phyloP scores from a whole-genome alignment of 2,797 vertebrate species.

The Halcyon leucocephala region DNA sequence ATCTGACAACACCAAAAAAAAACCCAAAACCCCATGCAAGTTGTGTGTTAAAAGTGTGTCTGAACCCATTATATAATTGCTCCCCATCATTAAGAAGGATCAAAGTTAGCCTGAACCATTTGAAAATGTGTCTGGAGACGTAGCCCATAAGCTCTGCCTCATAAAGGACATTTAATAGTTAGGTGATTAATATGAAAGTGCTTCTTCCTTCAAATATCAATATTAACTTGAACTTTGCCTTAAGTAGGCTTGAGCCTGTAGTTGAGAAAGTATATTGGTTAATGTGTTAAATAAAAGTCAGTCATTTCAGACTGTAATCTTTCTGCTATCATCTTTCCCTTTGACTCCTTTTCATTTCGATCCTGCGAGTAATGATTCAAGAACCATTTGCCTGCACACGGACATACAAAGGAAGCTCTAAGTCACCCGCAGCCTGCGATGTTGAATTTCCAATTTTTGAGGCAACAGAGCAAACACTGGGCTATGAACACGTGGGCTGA shows the following conservation, averaged over 20 bases:
- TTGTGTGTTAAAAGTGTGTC: background rate
- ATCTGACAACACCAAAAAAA: background rate
- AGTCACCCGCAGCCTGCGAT: background rate
- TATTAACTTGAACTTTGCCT: slow-evolving; percentile 72
- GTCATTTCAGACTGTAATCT: background rate
- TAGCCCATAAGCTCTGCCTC: slow-evolving; percentile 41
- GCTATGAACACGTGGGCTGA: background rate
- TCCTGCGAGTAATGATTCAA: background rate
- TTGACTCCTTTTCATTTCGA: background rate
- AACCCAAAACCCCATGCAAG: background rate
- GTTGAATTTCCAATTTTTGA: background rate
- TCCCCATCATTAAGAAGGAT: slow-evolving; percentile 35
- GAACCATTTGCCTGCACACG: background rate
- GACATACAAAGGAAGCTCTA: background rate
- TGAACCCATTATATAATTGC: slow-evolving; percentile 44
- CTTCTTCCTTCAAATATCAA: slow-evolving; percentile 64
- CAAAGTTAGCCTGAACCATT: slow-evolving; percentile 49
- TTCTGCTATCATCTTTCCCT: slow-evolving; percentile 14
- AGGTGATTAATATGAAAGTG: slow-evolving; percentile 63
- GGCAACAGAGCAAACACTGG: background rate
- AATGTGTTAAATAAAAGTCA: slow-evolving; percentile 59
- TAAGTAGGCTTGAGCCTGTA: slow-evolving; percentile 40
- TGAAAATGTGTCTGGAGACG: slow-evolving; percentile 53
- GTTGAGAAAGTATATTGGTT: slow-evolving; percentile 48
- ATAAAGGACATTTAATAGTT: slow-evolving; percentile 54